phyloP scores from a whole-genome alignment of 2,888 invertebrate species.

The Aleiodes leptofemur region DNA sequence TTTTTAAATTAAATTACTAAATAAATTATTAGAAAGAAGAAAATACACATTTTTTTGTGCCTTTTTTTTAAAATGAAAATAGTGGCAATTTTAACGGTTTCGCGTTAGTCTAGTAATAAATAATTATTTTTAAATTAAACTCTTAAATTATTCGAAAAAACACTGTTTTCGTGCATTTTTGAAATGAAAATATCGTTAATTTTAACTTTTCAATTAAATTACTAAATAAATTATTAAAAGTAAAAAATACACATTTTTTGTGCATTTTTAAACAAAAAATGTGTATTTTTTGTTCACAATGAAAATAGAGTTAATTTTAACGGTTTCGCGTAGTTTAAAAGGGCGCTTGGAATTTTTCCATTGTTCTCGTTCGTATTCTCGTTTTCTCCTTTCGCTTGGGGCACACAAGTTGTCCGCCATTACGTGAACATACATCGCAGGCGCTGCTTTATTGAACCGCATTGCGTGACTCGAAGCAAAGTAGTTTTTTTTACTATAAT shows the following conservation, averaged over 20 bases:
- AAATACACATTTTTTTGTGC: no score
- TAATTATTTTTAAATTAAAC: no score
- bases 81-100: no score
- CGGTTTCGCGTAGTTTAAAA: not conserved
- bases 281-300: no score
- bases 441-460: constrained; percentile 56
- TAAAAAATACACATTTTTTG: not conserved
- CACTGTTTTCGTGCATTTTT: no score
- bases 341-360: not conserved
- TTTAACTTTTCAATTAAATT: constrained; percentile 15
- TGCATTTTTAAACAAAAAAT: no score
- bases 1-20: not conserved
- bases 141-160: not conserved
- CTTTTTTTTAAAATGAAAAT: no score
- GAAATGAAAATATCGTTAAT: no score
- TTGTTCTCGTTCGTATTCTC: constrained; percentile 22
- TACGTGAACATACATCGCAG: constrained; percentile 56
- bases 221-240: not conserved
- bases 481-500: no score
- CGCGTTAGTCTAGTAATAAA: no score
- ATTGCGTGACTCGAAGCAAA: constrained; percentile 13
- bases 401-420: constrained; percentile 51
- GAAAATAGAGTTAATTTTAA: no score
- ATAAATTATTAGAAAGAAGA: not conserved
- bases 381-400: constrained; percentile 43